Base-by-base conservation (phyloP, 2,888 invertebrate species). In the Apodemia duryi region DNA sequence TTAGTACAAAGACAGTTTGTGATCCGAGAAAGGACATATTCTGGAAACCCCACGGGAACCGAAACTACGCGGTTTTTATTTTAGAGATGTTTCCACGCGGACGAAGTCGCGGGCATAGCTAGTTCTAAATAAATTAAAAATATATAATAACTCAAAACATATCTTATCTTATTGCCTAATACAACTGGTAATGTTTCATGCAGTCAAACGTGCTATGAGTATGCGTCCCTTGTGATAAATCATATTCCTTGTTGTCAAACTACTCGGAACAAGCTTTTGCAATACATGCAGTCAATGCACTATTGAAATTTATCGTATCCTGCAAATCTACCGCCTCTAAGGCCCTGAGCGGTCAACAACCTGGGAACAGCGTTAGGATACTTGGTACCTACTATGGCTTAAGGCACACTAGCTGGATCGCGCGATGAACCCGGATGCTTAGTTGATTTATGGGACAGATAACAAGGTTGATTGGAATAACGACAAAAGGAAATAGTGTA, bases 231-330 rank as follows among this genome's bases (percentile, higher is more conserved):
- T n/a, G 41, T 6, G 57, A 41, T 61, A 46, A 49, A 57, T 28
- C 38, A 65, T 65, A 69, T 69, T 64, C 68, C 49, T n/a, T 66
- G 66, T 43, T 63, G 77, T 78, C 77, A 78, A 77, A 81, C 75
- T 73, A 74, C 72, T 72, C 70, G 75, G 70, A 75, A 71, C 74
- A 73, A 71, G 75, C 75, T 74, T 75, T 74, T 65, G 69, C 68
- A 76, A 77, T 79, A 76, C 75, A 76, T 79, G 78, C 82, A 89
- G 85, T 86, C 86, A 86, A 86, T 88, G 87, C 82, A 85, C 86
- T 85, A 87, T 88, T 89, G 88, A 89, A 91, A 88, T 88, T 90
- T 89, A 91, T 88, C 46, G 46, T 46, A 46, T 86, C 89, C 90
- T 84, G 87, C 84, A 81, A 86, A 88, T 86, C 86, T 88, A 80